Base-by-base conservation (phyloP, 2,888 invertebrate genomes). In the Pimpla rufipes region DNA sequence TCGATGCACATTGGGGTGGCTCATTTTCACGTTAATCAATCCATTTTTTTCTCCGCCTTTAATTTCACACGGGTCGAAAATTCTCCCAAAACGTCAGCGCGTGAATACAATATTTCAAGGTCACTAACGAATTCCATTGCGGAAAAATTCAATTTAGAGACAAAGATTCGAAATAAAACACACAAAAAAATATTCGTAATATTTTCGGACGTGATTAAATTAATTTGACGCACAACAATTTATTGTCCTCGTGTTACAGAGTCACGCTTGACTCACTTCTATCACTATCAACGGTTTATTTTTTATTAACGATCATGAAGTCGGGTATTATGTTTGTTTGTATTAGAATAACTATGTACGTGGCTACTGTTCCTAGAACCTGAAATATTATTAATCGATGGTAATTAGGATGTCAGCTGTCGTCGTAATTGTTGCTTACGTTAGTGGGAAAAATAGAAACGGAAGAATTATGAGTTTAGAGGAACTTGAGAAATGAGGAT, bases 311-410 rank as follows among this genome's bases (percentile, higher is more conserved):
- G 18, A 55, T 29, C 37, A 35, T 66, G 42, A 62, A 45, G 35
- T 59, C 47, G 18, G 23, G 18, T 3, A 68, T 45, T 4, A 45
- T 57, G 37, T 68, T 68, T 64, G 74, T 78, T 80, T 85, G 80
- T 62, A 83, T 57, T 21, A 80, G 52, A 57, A 85, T 70, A 11
- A 85, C 74, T 16, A 83, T 50, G 2, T 79, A 81, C n/a, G 81
- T 81, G 18, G 73, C 42, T 45, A 78, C 42, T 13, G 74, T 57
- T 57, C 52, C 74, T 8, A 74, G 18, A 45, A 75, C 64, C 78
- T 82, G 79, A 29, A 45, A 68, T 18, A 68, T 59, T 35, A 59
- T 59, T n/a, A 13, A 4, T 23, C 4, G 21, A 23, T 0, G 21
- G 23, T 55, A 55, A 29, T 55, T 0, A 7, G 21, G n/a, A 8